Conservation (phyloP, 2,113 vertebrate species). For the Danio rerio region DNA sequence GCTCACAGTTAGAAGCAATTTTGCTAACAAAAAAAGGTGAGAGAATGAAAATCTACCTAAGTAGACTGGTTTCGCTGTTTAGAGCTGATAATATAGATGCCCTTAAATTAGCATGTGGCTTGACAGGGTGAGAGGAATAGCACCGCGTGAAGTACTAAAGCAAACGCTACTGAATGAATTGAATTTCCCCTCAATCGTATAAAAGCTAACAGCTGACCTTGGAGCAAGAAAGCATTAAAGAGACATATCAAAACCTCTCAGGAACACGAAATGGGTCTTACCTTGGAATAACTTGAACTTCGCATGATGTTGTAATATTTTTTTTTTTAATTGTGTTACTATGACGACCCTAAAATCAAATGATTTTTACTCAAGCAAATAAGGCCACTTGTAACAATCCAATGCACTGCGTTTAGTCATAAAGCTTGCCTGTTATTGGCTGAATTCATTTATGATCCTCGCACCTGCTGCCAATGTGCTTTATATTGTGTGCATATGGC, state of each 20-base stretch:
- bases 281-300: constrained; percentile 33
- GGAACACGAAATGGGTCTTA: background rate
- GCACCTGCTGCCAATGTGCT: background rate
- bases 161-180: constrained; percentile 1
- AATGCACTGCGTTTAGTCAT: background rate
- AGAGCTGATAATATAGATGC: constrained; percentile 46
- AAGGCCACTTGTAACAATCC: constrained; percentile 45
- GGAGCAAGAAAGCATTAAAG: constrained; percentile 19
- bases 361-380: background rate
- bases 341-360: constrained; percentile 13
- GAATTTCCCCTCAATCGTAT: constrained; percentile 7
- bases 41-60: constrained; percentile 52
- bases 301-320: constrained; percentile 26
- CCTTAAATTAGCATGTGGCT: constrained; percentile 69
- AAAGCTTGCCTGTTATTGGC: background rate
- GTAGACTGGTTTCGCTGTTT: constrained; percentile 45
- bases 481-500: background rate
- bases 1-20: constrained; percentile 62
- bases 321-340: constrained; percentile 11
- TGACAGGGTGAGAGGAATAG: constrained; percentile 35
- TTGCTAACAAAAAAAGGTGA: constrained; percentile 53
- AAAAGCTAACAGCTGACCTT: constrained; percentile 32
- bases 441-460: background rate
- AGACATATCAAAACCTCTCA: constrained; percentile 7
- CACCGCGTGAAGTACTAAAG: constrained; percentile 58